Conservation (phyloP, 1,140 invertebrate genomes). For the Heliconius congener region DNA sequence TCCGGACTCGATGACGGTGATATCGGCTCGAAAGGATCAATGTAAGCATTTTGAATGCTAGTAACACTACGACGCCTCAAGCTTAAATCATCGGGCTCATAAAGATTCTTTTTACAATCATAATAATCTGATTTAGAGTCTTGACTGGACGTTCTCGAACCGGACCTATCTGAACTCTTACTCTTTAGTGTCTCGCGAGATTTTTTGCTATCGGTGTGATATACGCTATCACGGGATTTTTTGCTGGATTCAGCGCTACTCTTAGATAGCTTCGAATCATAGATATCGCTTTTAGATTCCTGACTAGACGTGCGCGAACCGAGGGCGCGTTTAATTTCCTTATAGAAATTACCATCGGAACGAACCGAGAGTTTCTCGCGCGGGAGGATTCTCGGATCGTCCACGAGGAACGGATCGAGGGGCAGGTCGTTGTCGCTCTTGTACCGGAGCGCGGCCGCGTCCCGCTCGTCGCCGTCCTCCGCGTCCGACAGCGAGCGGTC, state of each 20-base stretch:
- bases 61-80: slow-evolving; percentile 63
- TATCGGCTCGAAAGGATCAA: slow-evolving; percentile 74
- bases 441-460: slow-evolving; percentile 79
- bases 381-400: slow-evolving; percentile 85
- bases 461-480: slow-evolving; percentile 57
- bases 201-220: slow-evolving; percentile 85
- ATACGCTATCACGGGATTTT: slow-evolving; percentile 83
- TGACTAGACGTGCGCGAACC: slow-evolving; percentile 84
- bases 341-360: slow-evolving; percentile 86
- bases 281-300: slow-evolving; percentile 85
- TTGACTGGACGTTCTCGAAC: slow-evolving; percentile 84
- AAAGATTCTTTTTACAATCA: slow-evolving; percentile 76
- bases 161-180: slow-evolving; percentile 81
- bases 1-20: slow-evolving; percentile 85
- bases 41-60: slow-evolving; percentile 69
- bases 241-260: slow-evolving; percentile 84
- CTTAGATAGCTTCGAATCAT: slow-evolving; percentile 84
- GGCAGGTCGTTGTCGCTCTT: slow-evolving; percentile 83
- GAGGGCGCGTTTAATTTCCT: slow-evolving; percentile 83
- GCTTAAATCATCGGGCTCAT: slow-evolving; percentile 65
- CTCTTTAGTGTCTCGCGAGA: slow-evolving; percentile 83
- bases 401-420: slow-evolving; percentile 85
- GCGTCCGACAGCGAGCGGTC: slow-evolving; percentile 81
- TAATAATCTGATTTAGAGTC: slow-evolving; percentile 84
- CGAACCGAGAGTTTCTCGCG: slow-evolving; percentile 85